Percentiles rank a stretch among this genome's conserved stretches.
These are phyloP conservation scores for Lithophane semibrunnea DNA, from an alignment of 2,888 invertebrate genomes.

Conservation along the genomic window DNA sequence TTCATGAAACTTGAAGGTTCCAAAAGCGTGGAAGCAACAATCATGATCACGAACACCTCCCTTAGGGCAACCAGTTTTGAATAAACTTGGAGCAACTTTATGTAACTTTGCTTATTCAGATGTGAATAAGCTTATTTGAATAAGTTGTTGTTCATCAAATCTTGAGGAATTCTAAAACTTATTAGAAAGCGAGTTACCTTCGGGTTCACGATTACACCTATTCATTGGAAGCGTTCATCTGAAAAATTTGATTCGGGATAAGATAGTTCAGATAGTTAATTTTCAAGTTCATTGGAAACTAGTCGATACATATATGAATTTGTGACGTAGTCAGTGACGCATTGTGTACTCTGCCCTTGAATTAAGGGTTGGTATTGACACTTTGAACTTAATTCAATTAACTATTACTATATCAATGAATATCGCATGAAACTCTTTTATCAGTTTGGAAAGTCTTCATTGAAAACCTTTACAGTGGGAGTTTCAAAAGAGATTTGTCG, in stretches of 20 bases:
- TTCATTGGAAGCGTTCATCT: not conserved
- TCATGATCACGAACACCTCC: constrained; percentile 22
- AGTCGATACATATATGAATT: constrained; percentile 4
- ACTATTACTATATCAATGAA: not conserved
- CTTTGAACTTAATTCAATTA: constrained; percentile 31
- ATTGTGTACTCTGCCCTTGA: constrained; percentile 40
- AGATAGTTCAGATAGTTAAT: constrained; percentile 11
- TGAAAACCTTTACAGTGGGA: not conserved
- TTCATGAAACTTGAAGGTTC: constrained; percentile 19
- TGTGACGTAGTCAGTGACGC: constrained; percentile 44
- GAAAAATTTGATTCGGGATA: constrained; percentile 1
- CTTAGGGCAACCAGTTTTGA: not conserved
- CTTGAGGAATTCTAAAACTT: constrained; percentile 14
- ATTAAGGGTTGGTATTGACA: constrained; percentile 41
- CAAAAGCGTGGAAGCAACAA: not conserved
- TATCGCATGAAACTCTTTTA: not conserved
- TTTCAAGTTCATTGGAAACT: constrained; percentile 31
- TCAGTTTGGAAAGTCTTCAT: not conserved
- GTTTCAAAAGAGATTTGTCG: not conserved
- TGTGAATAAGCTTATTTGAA: constrained; percentile 29
- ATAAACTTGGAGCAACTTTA: constrained; percentile 8
- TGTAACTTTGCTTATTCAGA: constrained; percentile 28
- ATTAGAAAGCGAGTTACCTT: constrained; percentile 9
- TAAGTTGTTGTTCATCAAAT: not conserved
- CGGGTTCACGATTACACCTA: not conserved